Conservation (phyloP, 2,888 invertebrate species). For the Pyrgus malvae region DNA sequence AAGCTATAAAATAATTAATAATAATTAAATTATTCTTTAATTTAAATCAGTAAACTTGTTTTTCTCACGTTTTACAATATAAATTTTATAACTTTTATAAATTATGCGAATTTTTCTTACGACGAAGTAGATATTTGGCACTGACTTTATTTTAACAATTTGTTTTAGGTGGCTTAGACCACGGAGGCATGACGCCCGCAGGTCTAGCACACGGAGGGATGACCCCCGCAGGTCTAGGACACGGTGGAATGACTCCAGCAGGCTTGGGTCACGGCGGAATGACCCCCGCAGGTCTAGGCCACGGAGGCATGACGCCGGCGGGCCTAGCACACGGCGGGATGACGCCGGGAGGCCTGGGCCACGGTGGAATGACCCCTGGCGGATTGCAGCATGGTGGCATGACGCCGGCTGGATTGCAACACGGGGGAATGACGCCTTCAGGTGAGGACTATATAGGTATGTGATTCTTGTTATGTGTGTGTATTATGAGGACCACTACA, state of each 20-base stretch:
- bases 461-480: neutral
- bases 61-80: too few relatives aligned
- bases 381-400: conserved; percentile 39
- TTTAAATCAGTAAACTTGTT: too few relatives aligned
- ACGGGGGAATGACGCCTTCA: conserved; percentile 39
- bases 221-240: conserved; percentile 47
- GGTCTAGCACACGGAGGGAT: conserved; percentile 63
- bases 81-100: too few relatives aligned
- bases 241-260: conserved; percentile 48
- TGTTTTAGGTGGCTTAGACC: conserved; percentile 49
- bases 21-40: too few relatives aligned
- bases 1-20: too few relatives aligned
- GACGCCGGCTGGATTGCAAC: conserved; percentile 36
- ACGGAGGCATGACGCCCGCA: conserved; percentile 49
- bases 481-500: neutral
- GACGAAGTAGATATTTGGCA: too few relatives aligned
- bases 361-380: conserved; percentile 43
- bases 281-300: conserved; percentile 43
- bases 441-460: conserved; percentile 33
- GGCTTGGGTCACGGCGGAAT: conserved; percentile 64
- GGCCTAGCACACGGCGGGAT: conserved; percentile 48
- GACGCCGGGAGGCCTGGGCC: conserved; percentile 49
- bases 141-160: too few relatives aligned
- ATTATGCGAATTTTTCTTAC: too few relatives aligned
- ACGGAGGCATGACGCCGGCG: conserved; percentile 35